phyloP scores from a whole-genome alignment of 2,797 vertebrate species.

The Hirundo rustica region DNA sequence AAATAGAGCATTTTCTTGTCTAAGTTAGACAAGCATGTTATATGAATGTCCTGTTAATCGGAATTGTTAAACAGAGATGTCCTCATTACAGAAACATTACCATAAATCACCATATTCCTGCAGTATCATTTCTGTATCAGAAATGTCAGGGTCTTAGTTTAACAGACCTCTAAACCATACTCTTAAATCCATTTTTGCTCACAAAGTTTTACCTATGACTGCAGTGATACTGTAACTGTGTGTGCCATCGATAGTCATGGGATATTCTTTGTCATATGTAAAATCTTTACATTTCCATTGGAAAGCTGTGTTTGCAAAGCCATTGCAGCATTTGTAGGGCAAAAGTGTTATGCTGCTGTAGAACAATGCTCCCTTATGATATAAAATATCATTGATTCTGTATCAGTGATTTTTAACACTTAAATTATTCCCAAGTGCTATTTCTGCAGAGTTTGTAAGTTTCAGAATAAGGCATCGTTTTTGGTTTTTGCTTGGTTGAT shows the following conservation, averaged over 20 bases:
- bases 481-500: not conserved
- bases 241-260: not conserved
- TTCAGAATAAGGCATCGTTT: not conserved
- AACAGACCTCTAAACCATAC: not conserved
- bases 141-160: not conserved
- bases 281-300: not conserved
- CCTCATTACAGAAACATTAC: not conserved
- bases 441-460: not conserved
- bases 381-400: not conserved
- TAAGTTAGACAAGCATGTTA: not conserved
- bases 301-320: not conserved
- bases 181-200: not conserved
- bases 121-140: not conserved
- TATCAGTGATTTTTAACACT: not conserved
- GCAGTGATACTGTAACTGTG: not conserved
- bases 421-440: not conserved
- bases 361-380: not conserved
- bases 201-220: not conserved
- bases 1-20: not conserved
- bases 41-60: not conserved
- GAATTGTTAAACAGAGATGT: not conserved
- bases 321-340: not conserved
- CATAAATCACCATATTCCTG: not conserved
- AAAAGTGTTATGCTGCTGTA: not conserved
- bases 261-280: not conserved